Percentiles rank a stretch among this genome's conserved stretches.
phyloP scores from a whole-genome alignment of 1,140 invertebrate genomes.

The silkworm (Bombyx mori) region DNA sequence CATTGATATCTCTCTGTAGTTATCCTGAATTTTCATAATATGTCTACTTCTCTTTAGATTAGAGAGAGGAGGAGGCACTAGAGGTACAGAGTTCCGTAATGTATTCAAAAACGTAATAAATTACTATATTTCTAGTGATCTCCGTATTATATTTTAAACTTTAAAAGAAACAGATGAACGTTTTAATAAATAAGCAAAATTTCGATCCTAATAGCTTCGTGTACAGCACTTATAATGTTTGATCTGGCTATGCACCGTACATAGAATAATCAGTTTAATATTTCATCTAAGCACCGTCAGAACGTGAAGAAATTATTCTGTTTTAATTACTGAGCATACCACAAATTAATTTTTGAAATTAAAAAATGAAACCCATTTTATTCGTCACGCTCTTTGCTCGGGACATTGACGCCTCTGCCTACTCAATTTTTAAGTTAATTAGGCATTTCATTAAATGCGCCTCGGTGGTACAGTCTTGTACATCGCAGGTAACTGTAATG shows the following conservation, averaged over 20 bases:
- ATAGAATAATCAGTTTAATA: too few species aligned
- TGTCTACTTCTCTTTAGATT: background rate
- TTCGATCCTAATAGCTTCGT: too few species aligned
- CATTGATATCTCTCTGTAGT: too few species aligned
- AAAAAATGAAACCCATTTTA: conserved; percentile 36
- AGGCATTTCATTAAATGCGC: too few species aligned
- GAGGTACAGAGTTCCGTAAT: background rate
- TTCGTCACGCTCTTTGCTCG: conserved; percentile 22
- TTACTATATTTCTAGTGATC: too few species aligned
- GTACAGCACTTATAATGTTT: too few species aligned
- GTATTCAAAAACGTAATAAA: background rate
- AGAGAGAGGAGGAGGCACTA: too few species aligned
- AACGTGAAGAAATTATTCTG: conserved; percentile 21
- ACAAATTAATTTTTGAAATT: conserved; percentile 52
- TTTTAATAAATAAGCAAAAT: too few species aligned
- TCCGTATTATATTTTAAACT: too few species aligned
- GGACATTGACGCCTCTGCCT: conserved; percentile 33
- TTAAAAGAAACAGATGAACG: too few species aligned
- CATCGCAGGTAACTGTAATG: background rate
- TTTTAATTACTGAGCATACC: conserved; percentile 35
- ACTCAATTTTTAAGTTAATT: conserved; percentile 8
- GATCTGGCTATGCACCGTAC: too few species aligned
- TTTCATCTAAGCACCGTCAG: background rate
- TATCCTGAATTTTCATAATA: too few species aligned
- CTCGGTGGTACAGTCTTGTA: background rate